These are phyloP conservation scores for Conchocele bisecta DNA, from an alignment of 2,888 invertebrate genomes.

Conservation along the genomic window DNA sequence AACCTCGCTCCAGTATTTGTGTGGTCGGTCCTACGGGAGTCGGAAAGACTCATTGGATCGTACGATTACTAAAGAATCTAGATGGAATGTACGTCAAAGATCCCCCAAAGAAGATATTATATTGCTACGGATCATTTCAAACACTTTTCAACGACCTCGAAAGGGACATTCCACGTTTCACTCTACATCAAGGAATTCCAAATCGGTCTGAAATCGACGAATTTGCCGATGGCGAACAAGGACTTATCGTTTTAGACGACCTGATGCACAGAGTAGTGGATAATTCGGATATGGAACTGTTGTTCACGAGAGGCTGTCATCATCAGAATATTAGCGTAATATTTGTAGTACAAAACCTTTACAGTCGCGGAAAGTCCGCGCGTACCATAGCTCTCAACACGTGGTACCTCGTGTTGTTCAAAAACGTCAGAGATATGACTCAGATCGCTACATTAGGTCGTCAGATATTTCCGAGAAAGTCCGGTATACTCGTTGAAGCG, in stretches of 20 bases:
- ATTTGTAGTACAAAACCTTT: neutral
- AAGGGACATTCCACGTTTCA: constrained; percentile 24
- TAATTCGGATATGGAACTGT: constrained; percentile 21
- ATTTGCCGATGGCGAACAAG: constrained; percentile 21
- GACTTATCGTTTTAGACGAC: constrained; percentile 32
- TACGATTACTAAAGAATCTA: constrained; percentile 28
- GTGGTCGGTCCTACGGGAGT: constrained; percentile 40
- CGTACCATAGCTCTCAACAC: neutral
- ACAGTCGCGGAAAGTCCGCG: neutral
- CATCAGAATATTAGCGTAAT: neutral
- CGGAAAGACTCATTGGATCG: constrained; percentile 47
- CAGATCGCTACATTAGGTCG: neutral
- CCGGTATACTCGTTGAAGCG: neutral
- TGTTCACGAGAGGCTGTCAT: constrained; percentile 22
- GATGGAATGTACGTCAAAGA: constrained; percentile 31
- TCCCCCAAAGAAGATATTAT: constrained; percentile 31
- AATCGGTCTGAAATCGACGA: constrained; percentile 22
- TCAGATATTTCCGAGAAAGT: neutral
- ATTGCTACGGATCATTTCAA: constrained; percentile 42
- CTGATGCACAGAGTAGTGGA: constrained; percentile 26
- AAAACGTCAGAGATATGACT: neutral
- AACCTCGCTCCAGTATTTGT: constrained; percentile 48
- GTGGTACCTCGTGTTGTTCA: neutral
- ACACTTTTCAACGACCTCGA: constrained; percentile 35
- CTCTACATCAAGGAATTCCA: constrained; percentile 15